Evolutionary conservation across 2,797 vertebrate genomes (phyloP), one percentile per base, ranked within the genome.

Genomic region (Chaetodon trifasciatus): DNA sequence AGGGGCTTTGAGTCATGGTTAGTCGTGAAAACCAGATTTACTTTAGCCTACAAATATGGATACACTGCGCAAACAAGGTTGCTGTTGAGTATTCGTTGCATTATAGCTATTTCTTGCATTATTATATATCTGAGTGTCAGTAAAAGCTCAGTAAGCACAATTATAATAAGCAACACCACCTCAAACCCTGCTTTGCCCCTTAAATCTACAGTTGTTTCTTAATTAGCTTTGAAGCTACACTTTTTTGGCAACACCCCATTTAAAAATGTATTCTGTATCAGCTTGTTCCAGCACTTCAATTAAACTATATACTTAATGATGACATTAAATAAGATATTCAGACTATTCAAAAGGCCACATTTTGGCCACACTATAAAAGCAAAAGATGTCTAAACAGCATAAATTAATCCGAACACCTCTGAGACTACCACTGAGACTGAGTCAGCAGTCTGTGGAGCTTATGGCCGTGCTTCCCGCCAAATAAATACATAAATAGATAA

Each of bases 181-280:
- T 78, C 42, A 75, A 84, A 6, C 55, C 28, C 13, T 23, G 8
- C 0, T 58, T 77, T 68, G 58, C 39, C 46, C 11, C 37, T 81
- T 57, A 76, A 50, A 67, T 85, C 84, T 81, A 69, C 28, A 32
- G 28, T 32, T 32, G 42, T 58, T 44, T 16, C 66, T 64, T 86
- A 68, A 84, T 84, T 81, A 79, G 50, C 71, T 88, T 89, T 89
- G 79, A 90, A 87, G 83, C 66, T 44, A 39, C 53, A 70, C 62
- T 24, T 47, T 62, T 47, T 71, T 80, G 50, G 40, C 53, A 70
- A 28, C 53, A 35, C 70, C 63, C 39, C 4, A 44, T 83, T 79
- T 42, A 46, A 78, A 79, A 60, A 66, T 76, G 67, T 39, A 76
- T 79, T 65, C 66, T 82, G 63, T 56, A 65, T 70, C 61, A 79